Evolutionary conservation across 2,797 vertebrate genomes (phyloP).

Genomic region (Perodicticus potto): DNA sequence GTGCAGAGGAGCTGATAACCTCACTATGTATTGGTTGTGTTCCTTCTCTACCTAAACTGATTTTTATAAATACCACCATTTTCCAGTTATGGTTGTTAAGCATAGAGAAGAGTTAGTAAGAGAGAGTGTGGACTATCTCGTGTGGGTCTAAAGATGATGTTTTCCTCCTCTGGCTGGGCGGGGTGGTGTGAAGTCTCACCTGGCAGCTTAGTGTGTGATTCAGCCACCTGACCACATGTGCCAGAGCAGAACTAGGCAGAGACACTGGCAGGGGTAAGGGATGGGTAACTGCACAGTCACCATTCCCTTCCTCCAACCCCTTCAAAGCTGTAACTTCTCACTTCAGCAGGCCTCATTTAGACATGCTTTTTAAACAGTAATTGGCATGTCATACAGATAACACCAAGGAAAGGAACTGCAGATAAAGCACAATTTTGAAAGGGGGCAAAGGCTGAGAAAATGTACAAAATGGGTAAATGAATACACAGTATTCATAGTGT

Average conservation of each 20-base stretch:
- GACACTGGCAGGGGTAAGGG: background rate
- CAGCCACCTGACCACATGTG: background rate
- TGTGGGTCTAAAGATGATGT: background rate
- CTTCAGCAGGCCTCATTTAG: background rate
- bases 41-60: background rate
- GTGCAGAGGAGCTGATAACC: background rate
- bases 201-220: background rate
- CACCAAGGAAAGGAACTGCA: background rate
- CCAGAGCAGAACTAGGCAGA: background rate
- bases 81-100: background rate
- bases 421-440: background rate
- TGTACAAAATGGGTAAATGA: background rate
- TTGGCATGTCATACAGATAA: background rate
- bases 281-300: background rate
- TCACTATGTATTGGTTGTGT: background rate
- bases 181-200: background rate
- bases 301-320: background rate
- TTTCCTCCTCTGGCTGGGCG: background rate
- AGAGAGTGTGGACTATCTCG: background rate
- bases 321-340: background rate
- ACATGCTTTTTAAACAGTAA: background rate
- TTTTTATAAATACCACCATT: conserved; percentile 4
- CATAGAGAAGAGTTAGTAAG: background rate
- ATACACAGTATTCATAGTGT: background rate
- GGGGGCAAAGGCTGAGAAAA: background rate